phyloP scores from a whole-genome alignment of 2,888 invertebrate genomes.

The Amphipyra berbera region DNA sequence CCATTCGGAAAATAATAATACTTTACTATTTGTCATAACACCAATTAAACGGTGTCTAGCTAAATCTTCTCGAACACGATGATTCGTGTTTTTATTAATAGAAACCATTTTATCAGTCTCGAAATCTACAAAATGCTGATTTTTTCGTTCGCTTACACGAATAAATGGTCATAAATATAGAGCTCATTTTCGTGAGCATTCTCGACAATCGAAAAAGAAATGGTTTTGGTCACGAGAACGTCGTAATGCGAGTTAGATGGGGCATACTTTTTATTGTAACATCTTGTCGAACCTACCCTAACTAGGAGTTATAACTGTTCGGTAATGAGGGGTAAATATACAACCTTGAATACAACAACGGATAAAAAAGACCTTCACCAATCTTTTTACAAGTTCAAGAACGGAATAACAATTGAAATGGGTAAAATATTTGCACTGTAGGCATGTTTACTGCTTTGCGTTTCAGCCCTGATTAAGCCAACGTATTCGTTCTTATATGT shows the following conservation, averaged over 20 bases:
- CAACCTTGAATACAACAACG: conserved; percentile 72
- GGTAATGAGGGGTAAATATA: conserved; percentile 75
- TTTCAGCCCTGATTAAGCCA: too few relatives aligned
- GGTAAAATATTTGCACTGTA: not conserved
- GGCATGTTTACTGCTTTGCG: too few relatives aligned
- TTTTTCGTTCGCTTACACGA: conserved; percentile 71
- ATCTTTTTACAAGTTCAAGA: conserved; percentile 76
- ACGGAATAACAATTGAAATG: conserved; percentile 45
- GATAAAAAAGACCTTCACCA: conserved; percentile 64
- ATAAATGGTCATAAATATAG: conserved; percentile 78
- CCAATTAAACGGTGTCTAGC: conserved; percentile 40
- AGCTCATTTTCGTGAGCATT: conserved; percentile 83
- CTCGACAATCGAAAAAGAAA: conserved; percentile 79
- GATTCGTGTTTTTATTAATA: conserved; percentile 71
- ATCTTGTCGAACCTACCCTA: conserved; percentile 82
- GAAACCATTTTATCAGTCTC: conserved; percentile 71
- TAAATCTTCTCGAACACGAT: conserved; percentile 60
- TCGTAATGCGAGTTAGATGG: conserved; percentile 81
- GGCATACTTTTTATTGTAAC: conserved; percentile 77
- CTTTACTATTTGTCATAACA: not conserved
- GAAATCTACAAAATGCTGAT: conserved; percentile 66
- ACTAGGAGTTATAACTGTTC: conserved; percentile 74
- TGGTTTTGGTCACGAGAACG: conserved; percentile 80
- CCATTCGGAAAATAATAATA: too few relatives aligned
- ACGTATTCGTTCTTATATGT: too few relatives aligned